A percentile compares a stretch with the other conserved stretches of the same genome.
phyloP scores from a whole-genome alignment of 2,113 vertebrate genomes.

The Cisticola juncidis region DNA sequence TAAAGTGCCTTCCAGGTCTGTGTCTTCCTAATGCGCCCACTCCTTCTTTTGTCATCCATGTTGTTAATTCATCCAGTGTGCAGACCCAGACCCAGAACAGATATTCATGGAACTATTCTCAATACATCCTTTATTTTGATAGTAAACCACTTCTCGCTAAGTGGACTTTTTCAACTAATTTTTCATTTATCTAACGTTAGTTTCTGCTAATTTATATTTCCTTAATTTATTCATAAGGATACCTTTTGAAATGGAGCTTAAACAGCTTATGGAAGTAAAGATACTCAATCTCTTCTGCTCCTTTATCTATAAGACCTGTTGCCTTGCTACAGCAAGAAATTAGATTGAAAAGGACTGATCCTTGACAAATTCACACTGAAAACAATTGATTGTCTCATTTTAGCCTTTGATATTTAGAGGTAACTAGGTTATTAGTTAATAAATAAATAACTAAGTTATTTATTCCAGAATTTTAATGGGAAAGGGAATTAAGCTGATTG shows the following conservation, averaged over 20 bases:
- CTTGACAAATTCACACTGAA: not conserved
- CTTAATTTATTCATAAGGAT: not conserved
- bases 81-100: not conserved
- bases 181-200: not conserved
- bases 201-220: slow-evolving; percentile 1
- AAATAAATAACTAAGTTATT: not conserved
- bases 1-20: not conserved
- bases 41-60: not conserved
- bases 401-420: not conserved
- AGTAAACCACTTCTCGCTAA: not conserved
- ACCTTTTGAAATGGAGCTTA: not conserved
- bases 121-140: not conserved
- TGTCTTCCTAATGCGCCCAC: not conserved
- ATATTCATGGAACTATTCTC: not conserved
- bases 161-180: not conserved
- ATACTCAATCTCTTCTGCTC: not conserved
- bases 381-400: not conserved
- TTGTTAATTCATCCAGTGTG: not conserved
- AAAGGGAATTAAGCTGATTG: not conserved
- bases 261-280: not conserved
- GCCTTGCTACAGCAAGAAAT: not conserved
- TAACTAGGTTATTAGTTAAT: not conserved
- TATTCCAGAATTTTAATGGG: not conserved
- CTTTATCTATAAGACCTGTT: not conserved
- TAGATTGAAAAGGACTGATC: not conserved